Evolutionary conservation across 1,140 invertebrate genomes (phyloP).

Genomic region (Drosophila melanica): DNA sequence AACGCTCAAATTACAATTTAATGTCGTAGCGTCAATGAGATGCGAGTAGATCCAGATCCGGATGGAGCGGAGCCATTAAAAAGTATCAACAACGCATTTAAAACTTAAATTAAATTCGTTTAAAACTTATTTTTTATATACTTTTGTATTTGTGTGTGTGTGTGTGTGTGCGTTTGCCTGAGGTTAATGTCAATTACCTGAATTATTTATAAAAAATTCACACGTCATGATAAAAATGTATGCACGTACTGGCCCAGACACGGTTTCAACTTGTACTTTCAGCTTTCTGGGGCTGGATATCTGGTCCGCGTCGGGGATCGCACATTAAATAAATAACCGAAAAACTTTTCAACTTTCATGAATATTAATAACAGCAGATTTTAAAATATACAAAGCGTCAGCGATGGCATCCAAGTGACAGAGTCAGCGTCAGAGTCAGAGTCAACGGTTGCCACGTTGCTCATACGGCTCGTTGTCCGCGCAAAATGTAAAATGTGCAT

Average conservation of each 20-base stretch:
- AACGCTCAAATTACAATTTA: conserved; percentile 55
- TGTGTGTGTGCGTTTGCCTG: background rate
- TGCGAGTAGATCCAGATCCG: background rate
- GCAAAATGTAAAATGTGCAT: conserved; percentile 62
- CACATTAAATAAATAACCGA: conserved; percentile 62
- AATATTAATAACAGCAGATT: conserved; percentile 67
- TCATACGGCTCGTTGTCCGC: conserved; percentile 46
- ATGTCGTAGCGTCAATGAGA: conserved; percentile 38
- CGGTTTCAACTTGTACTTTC: conserved; percentile 15
- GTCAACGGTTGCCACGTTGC: conserved; percentile 36
- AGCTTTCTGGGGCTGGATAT: conserved; percentile 9
- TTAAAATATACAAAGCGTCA: conserved; percentile 37
- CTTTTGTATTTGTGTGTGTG: background rate
- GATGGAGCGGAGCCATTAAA: conserved; percentile 23
- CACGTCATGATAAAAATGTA: conserved; percentile 56
- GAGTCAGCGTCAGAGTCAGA: conserved; percentile 25
- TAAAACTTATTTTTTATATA: conserved; percentile 45
- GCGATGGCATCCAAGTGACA: conserved; percentile 45
- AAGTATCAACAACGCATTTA: conserved; percentile 41
- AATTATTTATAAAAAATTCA: conserved; percentile 54
- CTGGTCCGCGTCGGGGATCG: conserved; percentile 2
- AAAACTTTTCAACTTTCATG: conserved; percentile 67
- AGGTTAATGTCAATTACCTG: conserved; percentile 50
- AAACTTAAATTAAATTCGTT: conserved; percentile 58
- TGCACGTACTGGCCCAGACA: conserved; percentile 39